A percentile compares a stretch with the other conserved stretches of the same genome.
These are phyloP conservation scores for Rhizomys pruinosus DNA, from an alignment of 2,113 vertebrate species.

Conservation along the genomic window DNA sequence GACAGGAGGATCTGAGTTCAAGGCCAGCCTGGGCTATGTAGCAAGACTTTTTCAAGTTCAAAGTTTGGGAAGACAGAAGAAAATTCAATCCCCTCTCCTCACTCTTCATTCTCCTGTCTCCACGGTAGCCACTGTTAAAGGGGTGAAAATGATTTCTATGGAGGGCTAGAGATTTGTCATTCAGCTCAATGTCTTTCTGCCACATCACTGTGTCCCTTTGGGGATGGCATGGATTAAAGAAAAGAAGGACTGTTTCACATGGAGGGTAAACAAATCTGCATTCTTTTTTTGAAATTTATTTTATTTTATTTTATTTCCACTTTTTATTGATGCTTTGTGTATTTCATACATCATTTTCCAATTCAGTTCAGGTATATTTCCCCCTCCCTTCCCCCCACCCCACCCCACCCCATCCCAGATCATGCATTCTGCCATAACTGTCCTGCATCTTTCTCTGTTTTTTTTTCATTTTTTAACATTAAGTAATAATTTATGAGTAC, in stretches of 20 bases:
- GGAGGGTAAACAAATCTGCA: constrained; percentile 13
- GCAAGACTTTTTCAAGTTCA: background rate
- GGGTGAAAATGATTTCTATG: background rate
- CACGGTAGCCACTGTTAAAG: constrained; percentile 15
- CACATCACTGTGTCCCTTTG: background rate
- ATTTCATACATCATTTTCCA: no score
- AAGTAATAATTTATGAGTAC: no score
- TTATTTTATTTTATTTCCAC: no score
- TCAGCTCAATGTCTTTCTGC: constrained; percentile 28
- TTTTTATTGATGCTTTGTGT: no score
- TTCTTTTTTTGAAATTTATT: no score
- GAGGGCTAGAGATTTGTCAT: background rate
- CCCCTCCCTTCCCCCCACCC: no score
- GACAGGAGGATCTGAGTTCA: background rate
- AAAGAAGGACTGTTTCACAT: background rate
- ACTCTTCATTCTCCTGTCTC: constrained; percentile 9
- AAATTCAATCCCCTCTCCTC: background rate
- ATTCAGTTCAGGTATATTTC: no score
- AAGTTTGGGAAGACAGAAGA: constrained; percentile 30
- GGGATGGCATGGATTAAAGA: background rate
- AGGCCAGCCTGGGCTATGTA: background rate
- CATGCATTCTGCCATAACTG: no score
- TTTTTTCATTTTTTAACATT: no score
- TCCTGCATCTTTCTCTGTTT: no score
- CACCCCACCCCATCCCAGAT: no score